Evolutionary conservation across 2,888 invertebrate species (phyloP).

Genomic region (Fissipunctia ypsillon): DNA sequence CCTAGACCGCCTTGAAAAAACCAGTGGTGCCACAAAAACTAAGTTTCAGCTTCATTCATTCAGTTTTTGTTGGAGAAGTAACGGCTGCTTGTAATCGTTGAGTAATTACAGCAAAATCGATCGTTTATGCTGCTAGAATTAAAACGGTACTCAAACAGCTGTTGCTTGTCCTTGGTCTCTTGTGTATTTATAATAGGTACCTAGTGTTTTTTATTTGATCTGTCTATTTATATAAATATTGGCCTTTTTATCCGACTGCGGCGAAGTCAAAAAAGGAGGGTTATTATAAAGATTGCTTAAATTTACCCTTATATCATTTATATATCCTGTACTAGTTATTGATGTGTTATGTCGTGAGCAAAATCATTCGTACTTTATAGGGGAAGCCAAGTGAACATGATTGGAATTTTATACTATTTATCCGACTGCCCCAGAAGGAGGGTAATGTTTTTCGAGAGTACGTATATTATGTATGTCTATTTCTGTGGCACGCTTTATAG

Average conservation of each 20-base stretch:
- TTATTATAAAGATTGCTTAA: no score
- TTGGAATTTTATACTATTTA: slow-evolving; percentile 1
- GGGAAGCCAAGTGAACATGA: no score
- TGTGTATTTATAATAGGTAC: neutral
- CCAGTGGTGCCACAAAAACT: slow-evolving; percentile 42
- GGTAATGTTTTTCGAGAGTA: no score
- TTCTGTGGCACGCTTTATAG: no score
- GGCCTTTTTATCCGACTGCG: neutral
- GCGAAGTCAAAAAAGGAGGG: no score
- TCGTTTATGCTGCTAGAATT: slow-evolving; percentile 24
- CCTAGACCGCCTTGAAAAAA: slow-evolving; percentile 33
- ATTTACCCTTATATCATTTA: neutral
- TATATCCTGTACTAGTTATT: neutral
- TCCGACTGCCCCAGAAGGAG: no score
- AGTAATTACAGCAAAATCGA: slow-evolving; percentile 45
- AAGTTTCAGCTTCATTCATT: slow-evolving; percentile 45
- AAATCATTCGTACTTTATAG: neutral
- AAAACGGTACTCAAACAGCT: neutral
- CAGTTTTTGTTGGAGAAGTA: slow-evolving; percentile 47
- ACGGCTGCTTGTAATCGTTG: slow-evolving; percentile 51
- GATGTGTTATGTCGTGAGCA: neutral
- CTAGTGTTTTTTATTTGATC: neutral
- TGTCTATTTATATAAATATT: neutral
- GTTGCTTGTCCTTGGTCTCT: slow-evolving; percentile 14
- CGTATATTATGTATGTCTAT: no score